A percentile compares a stretch with the other conserved stretches of the same genome.
Conservation (phyloP, 37 sponge, comb jelly and placozoan species). For the Cladorhizidae sp. region DNA sequence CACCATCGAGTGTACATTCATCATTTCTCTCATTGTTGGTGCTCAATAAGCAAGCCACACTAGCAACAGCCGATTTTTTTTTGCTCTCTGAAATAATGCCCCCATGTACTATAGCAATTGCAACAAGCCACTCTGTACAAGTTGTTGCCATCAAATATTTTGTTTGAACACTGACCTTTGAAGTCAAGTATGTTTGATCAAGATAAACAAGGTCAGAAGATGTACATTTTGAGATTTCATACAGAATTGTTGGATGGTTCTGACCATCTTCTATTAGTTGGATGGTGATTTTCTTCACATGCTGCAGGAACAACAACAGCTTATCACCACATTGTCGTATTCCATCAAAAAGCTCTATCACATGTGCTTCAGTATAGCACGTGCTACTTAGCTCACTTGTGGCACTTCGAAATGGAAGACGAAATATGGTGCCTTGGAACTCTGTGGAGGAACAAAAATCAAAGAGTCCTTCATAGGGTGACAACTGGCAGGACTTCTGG, state of each 20-base stretch:
- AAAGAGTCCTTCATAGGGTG: conserved; percentile 60
- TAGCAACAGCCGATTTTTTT: conserved; percentile 6
- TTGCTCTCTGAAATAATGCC: no score
- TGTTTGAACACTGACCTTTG: neutral
- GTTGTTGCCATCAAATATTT: no score
- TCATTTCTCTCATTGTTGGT: neutral
- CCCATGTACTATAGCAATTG: neutral
- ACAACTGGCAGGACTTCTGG: conserved; percentile 28
- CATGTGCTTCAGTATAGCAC: no score
- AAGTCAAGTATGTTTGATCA: neutral
- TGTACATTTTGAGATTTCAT: neutral
- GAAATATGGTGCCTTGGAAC: conserved; percentile 69
- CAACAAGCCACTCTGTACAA: neutral
- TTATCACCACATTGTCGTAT: conserved; percentile 23
- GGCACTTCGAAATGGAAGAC: conserved; percentile 76
- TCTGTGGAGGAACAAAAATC: conserved; percentile 10
- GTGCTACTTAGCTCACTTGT: no score
- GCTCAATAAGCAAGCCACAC: conserved; percentile 34
- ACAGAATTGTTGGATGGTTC: neutral
- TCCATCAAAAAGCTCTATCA: conserved; percentile 13
- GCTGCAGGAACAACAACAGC: conserved; percentile 59
- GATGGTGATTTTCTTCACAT: conserved; percentile 46
- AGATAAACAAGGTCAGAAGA: neutral
- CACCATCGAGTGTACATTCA: neutral
- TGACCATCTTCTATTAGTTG: conserved; percentile 9